Base-by-base conservation (phyloP, 2,797 vertebrate species). In the Spheniscus humboldti region DNA sequence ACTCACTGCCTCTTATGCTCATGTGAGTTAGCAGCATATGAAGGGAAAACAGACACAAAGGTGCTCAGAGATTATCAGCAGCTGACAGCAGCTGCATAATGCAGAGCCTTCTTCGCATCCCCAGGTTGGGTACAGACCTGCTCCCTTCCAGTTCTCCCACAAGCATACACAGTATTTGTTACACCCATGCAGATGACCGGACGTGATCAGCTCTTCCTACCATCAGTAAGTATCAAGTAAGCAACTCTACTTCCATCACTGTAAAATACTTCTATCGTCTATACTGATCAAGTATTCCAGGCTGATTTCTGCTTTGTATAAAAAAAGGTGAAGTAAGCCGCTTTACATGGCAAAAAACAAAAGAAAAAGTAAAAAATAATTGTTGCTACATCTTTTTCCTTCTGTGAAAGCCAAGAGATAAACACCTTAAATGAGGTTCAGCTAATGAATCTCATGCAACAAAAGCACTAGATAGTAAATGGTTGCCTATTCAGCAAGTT, bases 11-110 rank as follows among this genome's bases (percentile, higher is more conserved):
- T 7, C 55, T 69, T 20, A 39, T 0, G 0, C 20, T 35, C 6
- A 1, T 0, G 2, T 1, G 75, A 76, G 37, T 23, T 18, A 67
- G 47, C 37, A 37, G 72, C 0, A 2, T 4, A 5, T 0, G 0
- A 53, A 83, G 41, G n/a, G 18, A 57, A 33, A 60, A 60, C 1
- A 3, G 35, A 56, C 50, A 43, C 53, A 22, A 53, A 76, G 37
- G 57, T 52, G 16, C 52, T 79, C 78, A 60, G 62, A 78, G 24
- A 28, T 31, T 4, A 47, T 10, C n/a, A 87, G 35, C 55, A 71
- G 52, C 47, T 82, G 66, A 78, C 47, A 85, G 63, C 60, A 89
- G 30, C 56, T 67, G 48, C 4, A 2, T 18, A 35, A 75, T 3
- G 6, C 48, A 85, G 19, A 72, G 41, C 28, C 15, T 16, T 13